Evolutionary conservation across 1,140 invertebrate genomes (phyloP), one percentile per base, ranked within the genome.

Genomic region (Nasonia longicornis): DNA sequence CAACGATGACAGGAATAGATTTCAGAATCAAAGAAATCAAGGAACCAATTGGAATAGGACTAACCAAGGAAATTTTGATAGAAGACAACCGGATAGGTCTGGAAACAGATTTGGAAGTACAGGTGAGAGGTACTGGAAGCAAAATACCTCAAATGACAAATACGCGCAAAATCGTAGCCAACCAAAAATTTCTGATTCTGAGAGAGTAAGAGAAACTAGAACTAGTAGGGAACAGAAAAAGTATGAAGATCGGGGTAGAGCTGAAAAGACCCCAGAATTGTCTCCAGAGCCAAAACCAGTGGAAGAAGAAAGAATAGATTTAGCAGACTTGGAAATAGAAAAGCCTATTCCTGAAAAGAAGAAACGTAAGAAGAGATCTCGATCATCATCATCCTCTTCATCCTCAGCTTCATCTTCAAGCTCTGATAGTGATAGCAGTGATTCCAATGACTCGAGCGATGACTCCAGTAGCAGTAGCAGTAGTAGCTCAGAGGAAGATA

Each of bases 401-500:
- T 80, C 77, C 12, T 69, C n/a, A 75, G 77, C 71, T 84, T 84
- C 76, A 81, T 84, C 84, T 10, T 86, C 85, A 1, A 88, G 85
- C 48, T 85, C 84, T 8, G 86, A 85, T 52, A 88, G 84, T 45
- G 83, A 83, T 3, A 87, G 82, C n/a, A 87, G 85, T 83, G 82
- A 83, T 66, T 83, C 82, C 52, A 80, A 67, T 77, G 82, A 83
- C 69, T 77, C 82, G 48, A 89, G 87, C 69, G 86, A 83, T 52
- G 87, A 84, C 20, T 86, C 84, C 38, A 88, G 82, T 31, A 87
- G 83, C n/a, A 87, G 85, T 26, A 89, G 84, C 75, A 86, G 84
- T 38, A 89, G 85, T 31, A 89, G 85, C 69, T 88, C 88, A 0
- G 88, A 88, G 22, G 85, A 89, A 29, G 86, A 89, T 72, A 86